A percentile compares a stretch with the other conserved stretches of the same genome.
Evolutionary conservation across 2,113 vertebrate species (phyloP).

Genomic region (Isichthys henryi): DNA sequence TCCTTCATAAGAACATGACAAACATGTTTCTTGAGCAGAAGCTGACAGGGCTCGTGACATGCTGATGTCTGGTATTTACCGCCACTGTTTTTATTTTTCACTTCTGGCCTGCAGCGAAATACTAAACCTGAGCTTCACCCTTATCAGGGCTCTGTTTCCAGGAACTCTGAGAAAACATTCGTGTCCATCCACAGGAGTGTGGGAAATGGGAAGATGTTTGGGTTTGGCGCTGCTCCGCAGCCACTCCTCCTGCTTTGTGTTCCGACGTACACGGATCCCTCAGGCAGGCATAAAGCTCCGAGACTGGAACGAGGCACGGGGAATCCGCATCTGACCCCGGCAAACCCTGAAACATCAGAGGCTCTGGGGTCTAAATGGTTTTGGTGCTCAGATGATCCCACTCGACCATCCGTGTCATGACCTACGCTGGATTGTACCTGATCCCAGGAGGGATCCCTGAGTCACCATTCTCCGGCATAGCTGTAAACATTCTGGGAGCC

Average conservation of each 20-base stretch:
- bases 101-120: not conserved
- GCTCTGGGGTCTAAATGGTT: not conserved
- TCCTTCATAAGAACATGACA: not conserved
- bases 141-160: not conserved
- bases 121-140: not conserved
- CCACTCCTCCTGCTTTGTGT: not conserved
- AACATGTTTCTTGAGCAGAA: not conserved
- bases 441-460: not conserved
- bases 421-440: not conserved
- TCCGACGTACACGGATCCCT: not conserved
- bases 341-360: not conserved
- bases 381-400: not conserved
- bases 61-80: not conserved
- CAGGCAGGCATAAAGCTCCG: not conserved
- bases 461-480: not conserved
- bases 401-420: not conserved
- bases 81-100: not conserved
- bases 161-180: not conserved
- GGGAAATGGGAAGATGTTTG: not conserved
- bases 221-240: not conserved
- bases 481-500: not conserved
- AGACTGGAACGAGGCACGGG: not conserved
- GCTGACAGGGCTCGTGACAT: not conserved
- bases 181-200: constrained; percentile 5
- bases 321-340: not conserved